A percentile compares a stretch with the other conserved stretches of the same genome.
Conservation (phyloP, 2,797 vertebrate genomes). For the Hydrolagus colliei region DNA sequence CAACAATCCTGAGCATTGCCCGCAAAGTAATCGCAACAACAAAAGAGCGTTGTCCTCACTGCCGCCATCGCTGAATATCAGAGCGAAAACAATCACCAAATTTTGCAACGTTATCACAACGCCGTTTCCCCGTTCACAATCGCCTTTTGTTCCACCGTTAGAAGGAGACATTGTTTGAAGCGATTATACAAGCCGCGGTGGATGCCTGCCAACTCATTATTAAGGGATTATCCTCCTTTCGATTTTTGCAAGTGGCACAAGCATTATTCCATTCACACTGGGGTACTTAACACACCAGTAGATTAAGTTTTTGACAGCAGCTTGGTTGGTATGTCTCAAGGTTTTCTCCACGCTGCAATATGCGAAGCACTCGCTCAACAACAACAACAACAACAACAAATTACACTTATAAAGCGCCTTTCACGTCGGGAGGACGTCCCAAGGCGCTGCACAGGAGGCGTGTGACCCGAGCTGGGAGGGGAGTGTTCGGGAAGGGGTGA, state of each 20-base stretch:
- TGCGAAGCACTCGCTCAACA: not conserved
- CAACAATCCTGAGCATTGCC: not conserved
- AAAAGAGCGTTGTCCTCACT: no score
- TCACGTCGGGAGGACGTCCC: no score
- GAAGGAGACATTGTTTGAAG: not conserved
- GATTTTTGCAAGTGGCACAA: not conserved
- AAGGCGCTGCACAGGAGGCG: no score
- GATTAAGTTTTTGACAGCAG: not conserved
- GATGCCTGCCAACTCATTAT: conserved; percentile 16
- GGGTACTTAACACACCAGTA: not conserved
- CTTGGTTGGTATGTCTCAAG: not conserved
- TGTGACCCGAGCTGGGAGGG: no score
- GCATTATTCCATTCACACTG: not conserved
- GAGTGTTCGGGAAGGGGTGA: no score
- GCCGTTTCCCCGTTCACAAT: not conserved
- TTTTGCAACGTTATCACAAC: not conserved
- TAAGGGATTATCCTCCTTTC: conserved; percentile 2
- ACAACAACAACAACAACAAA: no score
- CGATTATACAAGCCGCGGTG: conserved; percentile 1
- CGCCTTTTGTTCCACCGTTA: not conserved
- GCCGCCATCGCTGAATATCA: not conserved
- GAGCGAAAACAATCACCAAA: not conserved
- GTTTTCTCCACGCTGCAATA: not conserved
- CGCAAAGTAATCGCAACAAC: not conserved
- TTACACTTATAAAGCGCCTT: no score